Evolutionary conservation across 2,888 invertebrate species (phyloP).

Genomic region (Andricus quercusramuli): DNA sequence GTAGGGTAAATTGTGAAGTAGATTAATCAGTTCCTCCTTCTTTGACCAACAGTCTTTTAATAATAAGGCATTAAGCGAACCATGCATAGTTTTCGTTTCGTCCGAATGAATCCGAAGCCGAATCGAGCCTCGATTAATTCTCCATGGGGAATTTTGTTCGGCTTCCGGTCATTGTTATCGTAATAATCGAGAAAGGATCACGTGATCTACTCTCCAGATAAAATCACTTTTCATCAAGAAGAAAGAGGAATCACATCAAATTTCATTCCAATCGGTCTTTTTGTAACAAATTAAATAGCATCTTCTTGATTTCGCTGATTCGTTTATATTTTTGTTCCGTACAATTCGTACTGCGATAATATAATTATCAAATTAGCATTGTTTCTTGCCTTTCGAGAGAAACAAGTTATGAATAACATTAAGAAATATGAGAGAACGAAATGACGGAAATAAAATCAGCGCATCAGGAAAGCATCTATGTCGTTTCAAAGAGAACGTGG

Average conservation of each 20-base stretch:
- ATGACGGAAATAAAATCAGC: not conserved
- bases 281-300: too few relatives aligned
- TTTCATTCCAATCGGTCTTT: not conserved
- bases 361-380: not conserved
- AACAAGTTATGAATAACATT: too few relatives aligned
- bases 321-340: too few relatives aligned
- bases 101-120: conserved; percentile 57
- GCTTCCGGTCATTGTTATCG: conserved; percentile 67
- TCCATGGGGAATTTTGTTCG: conserved; percentile 63
- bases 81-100: conserved; percentile 61
- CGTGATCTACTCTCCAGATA: conserved; percentile 43
- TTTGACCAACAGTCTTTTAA: conserved; percentile 58
- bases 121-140: conserved; percentile 57
- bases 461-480: not conserved
- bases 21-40: conserved; percentile 58
- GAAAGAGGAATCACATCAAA: not conserved
- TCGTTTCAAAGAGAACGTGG: not conserved
- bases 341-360: too few relatives aligned
- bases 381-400: too few relatives aligned
- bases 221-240: conserved; percentile 50
- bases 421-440: not conserved
- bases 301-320: too few relatives aligned
- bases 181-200: conserved; percentile 58
- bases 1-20: conserved; percentile 47
- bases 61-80: conserved; percentile 59